A percentile compares a stretch with the other conserved stretches of the same genome.
Evolutionary conservation across 2,888 invertebrate species (phyloP).

Genomic region (Galerucella calmariensis): DNA sequence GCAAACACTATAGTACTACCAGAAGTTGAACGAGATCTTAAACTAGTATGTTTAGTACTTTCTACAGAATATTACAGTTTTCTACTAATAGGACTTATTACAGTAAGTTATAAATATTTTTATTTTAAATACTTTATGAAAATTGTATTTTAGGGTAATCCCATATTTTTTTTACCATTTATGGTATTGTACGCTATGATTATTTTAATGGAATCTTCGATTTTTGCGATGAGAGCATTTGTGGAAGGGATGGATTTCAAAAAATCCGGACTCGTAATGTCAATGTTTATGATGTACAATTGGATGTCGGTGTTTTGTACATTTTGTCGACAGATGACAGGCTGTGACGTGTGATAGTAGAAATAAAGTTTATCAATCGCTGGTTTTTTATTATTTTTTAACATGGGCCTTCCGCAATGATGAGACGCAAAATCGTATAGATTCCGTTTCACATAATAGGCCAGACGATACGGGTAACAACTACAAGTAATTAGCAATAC

Average conservation of each 20-base stretch:
- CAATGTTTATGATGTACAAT: conserved; percentile 60
- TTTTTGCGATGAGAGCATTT: conserved; percentile 54
- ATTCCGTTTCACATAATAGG: too few relatives aligned
- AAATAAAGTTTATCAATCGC: neutral
- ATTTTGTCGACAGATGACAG: conserved; percentile 54
- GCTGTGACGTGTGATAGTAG: conserved; percentile 52
- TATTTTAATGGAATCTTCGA: conserved; percentile 57
- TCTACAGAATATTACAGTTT: conserved; percentile 60
- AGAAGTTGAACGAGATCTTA: conserved; percentile 60
- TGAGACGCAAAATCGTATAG: too few relatives aligned
- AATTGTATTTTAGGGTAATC: conserved; percentile 56
- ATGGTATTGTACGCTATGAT: conserved; percentile 58
- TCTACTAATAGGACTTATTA: conserved; percentile 57
- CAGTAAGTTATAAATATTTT: conserved; percentile 51
- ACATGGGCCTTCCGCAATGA: too few relatives aligned
- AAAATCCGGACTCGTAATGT: conserved; percentile 55
- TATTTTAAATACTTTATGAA: neutral
- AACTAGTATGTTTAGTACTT: conserved; percentile 60
- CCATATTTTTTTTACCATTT: conserved; percentile 60
- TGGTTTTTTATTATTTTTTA: neutral
- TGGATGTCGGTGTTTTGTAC: conserved; percentile 61
- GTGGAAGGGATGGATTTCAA: conserved; percentile 54
- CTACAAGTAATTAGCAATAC: too few relatives aligned
- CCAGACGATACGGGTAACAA: too few relatives aligned
- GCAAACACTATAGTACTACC: conserved; percentile 54